A percentile compares a stretch with the other conserved stretches of the same genome.
phyloP scores from a whole-genome alignment of 2,888 invertebrate species.

The Melanotus villosus region DNA sequence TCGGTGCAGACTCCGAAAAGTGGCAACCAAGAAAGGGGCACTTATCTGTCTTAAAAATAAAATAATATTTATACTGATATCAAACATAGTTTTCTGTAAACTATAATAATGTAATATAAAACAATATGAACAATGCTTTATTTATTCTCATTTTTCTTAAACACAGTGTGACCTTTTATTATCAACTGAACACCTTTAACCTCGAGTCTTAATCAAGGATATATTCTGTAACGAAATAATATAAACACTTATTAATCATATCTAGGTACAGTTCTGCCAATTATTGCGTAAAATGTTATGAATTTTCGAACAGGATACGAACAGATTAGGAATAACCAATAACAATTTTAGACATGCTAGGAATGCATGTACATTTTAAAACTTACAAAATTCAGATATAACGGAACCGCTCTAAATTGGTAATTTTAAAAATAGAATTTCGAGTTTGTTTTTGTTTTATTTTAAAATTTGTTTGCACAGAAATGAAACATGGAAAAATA shows the following conservation, averaged over 20 bases:
- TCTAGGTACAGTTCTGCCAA: constrained; percentile 35
- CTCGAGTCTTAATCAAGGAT: constrained; percentile 27
- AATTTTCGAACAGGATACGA: constrained; percentile 14
- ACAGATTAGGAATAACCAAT: neutral
- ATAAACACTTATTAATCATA: constrained; percentile 37
- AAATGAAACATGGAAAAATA: too few relatives aligned
- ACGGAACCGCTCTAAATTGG: too few relatives aligned
- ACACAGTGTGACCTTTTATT: constrained; percentile 25
- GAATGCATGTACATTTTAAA: neutral
- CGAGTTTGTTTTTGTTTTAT: too few relatives aligned
- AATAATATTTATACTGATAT: constrained; percentile 10
- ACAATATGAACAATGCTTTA: constrained; percentile 34
- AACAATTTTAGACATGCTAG: neutral
- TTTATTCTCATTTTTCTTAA: constrained; percentile 30
- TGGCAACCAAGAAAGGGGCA: neutral
- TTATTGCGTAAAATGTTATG: constrained; percentile 28
- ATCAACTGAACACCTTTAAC: constrained; percentile 39
- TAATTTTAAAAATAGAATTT: too few relatives aligned
- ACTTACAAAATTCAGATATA: too few relatives aligned
- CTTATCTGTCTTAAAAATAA: neutral
- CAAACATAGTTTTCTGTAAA: neutral
- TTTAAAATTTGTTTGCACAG: too few relatives aligned
- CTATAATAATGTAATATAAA: constrained; percentile 12
- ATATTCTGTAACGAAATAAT: constrained; percentile 35
- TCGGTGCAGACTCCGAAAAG: too few relatives aligned